Conservation (phyloP, 2,113 vertebrate species). For the Laticauda laticaudata region DNA sequence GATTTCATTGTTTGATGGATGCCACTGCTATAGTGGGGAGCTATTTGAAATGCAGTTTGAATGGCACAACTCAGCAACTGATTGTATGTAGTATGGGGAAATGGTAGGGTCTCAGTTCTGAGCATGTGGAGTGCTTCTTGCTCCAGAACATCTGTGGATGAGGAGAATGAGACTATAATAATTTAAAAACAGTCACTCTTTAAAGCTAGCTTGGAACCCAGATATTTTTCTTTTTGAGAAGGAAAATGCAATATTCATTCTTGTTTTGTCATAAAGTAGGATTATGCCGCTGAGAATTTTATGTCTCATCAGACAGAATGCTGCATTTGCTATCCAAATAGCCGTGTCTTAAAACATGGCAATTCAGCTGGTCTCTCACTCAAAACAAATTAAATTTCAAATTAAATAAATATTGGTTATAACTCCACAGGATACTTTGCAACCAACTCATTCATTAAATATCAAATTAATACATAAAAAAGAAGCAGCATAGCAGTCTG, state of each 20-base stretch:
- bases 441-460: background rate
- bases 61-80: background rate
- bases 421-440: background rate
- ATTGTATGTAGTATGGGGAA: background rate
- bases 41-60: background rate
- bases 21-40: background rate
- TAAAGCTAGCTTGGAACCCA: background rate
- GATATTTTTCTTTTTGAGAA: background rate
- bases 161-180: background rate
- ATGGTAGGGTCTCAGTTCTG: background rate
- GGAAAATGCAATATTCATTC: background rate
- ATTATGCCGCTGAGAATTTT: background rate
- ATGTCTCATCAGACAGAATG: background rate
- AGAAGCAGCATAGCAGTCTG: background rate
- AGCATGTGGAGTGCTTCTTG: background rate
- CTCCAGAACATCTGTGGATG: background rate
- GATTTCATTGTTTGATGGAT: background rate
- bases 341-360: background rate
- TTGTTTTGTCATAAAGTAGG: background rate
- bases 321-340: background rate
- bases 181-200: background rate
- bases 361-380: background rate
- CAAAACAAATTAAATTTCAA: background rate
- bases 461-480: background rate
- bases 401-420: background rate